These are phyloP conservation scores for Bettongia penicillata DNA, from an alignment of 2,113 vertebrate genomes.

Conservation along the genomic window DNA sequence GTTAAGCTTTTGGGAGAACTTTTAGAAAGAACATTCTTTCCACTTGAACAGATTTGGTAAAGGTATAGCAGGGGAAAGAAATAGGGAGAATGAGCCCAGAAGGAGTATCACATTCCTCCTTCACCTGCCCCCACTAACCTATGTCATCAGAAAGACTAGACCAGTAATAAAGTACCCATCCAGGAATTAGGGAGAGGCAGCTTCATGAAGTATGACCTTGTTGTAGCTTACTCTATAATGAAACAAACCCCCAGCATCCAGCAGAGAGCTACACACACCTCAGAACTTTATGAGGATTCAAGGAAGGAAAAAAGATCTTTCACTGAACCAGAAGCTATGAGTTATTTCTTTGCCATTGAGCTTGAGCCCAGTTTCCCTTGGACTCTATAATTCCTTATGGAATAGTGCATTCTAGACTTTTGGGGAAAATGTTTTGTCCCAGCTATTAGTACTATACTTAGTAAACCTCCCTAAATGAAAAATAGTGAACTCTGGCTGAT, in stretches of 20 bases:
- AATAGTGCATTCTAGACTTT: background rate
- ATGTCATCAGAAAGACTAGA: background rate
- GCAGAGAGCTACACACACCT: background rate
- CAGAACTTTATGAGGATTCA: background rate
- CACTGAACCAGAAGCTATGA: background rate
- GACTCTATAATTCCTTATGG: background rate
- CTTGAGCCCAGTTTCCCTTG: background rate
- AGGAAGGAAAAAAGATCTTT: background rate
- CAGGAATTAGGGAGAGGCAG: background rate
- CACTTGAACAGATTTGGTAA: background rate
- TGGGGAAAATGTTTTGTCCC: background rate
- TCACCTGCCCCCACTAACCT: background rate
- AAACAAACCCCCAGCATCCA: background rate
- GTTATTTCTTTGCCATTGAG: background rate
- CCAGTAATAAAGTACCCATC: background rate
- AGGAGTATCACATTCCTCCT: background rate
- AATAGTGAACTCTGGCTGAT: background rate
- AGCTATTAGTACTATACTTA: background rate
- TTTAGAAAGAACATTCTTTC: background rate
- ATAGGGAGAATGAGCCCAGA: background rate
- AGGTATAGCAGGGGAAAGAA: background rate
- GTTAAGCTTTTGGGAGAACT: background rate
- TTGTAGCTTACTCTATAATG: background rate
- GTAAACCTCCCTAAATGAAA: background rate
- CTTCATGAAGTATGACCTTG: background rate